Evolutionary conservation across 1,140 invertebrate genomes (phyloP), one percentile per base, ranked within the genome.

Genomic region (Eciton burchellii): DNA sequence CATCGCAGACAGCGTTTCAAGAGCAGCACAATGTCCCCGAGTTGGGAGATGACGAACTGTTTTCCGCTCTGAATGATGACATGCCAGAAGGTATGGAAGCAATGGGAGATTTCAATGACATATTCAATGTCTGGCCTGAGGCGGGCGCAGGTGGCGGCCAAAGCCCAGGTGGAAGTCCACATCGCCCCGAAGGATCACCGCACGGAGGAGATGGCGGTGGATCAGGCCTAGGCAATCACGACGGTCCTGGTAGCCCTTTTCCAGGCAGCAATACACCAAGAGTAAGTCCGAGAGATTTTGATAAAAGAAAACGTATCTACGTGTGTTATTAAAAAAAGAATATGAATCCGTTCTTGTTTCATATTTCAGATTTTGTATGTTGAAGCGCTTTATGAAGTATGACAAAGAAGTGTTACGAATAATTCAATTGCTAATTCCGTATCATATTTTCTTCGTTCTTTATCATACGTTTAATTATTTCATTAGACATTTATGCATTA

Each of bases 1-100:
- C 97, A 21, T 97, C 97, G 63, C 97, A 98, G 91, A 97, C 97
- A 70, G 96, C 97, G 66, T 98, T 98, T 94, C 96, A 97, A 93
- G 97, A 97, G 89, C 96, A 96, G 84, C 97, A 97, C 85, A 96
- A 96, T 86, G 96, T 95, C 86, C 96, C 96, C 66, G 96, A 97
- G 85, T 90, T 97, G 43, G 96, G 96, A 41, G 97, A 97, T 89
- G 97, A 97, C 88, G 96, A 97, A 86, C 93, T 97, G 35, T 95
- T 79, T 24, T 95, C 95, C 29, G 95, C 94, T 3, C 91, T 96
- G 2, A 95, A 96, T 56, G 96, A 96, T 81, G 96, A 97, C 88
- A 97, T 97, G 95, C 94, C 95, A 21, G 96, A 97, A 88, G 96
- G 96, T 45, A 97, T 97, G 89, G 96, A 96, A 66, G 95, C 95